phyloP scores from a whole-genome alignment of 1,140 invertebrate genomes.

The Stegodyphus mimosarum region DNA sequence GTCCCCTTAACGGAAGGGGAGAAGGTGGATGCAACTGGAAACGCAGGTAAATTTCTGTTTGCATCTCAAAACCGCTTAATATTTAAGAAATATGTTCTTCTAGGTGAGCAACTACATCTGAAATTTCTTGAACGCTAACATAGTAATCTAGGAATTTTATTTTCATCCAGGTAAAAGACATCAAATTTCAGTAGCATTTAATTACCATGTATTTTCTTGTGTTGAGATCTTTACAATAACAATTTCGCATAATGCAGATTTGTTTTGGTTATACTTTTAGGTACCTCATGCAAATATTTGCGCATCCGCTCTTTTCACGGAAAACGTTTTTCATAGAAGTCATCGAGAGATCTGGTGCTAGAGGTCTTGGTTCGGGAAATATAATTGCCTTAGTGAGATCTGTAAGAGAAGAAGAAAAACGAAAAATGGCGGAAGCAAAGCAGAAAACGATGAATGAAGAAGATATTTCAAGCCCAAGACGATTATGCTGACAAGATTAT shows the following conservation, averaged over 20 bases:
- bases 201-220: no score
- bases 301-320: conserved; percentile 70
- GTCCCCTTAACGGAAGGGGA: no score
- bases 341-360: conserved; percentile 71
- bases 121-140: no score
- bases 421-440: conserved; percentile 1
- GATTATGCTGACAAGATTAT: background rate
- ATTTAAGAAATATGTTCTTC: no score
- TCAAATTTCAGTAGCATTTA: no score
- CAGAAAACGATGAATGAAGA: background rate
- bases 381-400: conserved; percentile 71
- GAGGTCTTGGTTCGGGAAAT: conserved; percentile 73
- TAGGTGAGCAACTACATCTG: no score
- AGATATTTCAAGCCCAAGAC: background rate
- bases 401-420: conserved; percentile 62
- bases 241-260: no score
- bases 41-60: no score
- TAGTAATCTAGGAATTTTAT: background rate
- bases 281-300: conserved; percentile 73
- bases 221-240: no score
- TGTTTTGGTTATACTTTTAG: conserved; percentile 63
- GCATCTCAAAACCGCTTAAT: no score
- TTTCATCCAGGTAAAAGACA: no score
- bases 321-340: conserved; percentile 74
- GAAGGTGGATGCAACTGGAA: no score